Evolutionary conservation across 2,888 invertebrate species (phyloP).

Genomic region (Gisinianus flammeolus): DNA sequence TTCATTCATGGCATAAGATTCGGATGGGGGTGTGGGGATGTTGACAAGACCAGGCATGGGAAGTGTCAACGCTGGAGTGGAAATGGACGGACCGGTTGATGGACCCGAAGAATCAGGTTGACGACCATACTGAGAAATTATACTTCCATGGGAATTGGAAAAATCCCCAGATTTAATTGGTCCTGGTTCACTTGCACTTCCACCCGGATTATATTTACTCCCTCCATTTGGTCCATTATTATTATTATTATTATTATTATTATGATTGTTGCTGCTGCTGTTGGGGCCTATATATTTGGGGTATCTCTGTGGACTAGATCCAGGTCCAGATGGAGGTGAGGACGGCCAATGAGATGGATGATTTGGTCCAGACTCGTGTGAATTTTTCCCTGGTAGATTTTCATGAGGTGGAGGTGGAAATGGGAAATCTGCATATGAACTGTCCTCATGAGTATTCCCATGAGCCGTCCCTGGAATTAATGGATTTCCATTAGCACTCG

Average conservation of each 20-base stretch:
- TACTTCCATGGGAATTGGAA: constrained; percentile 17
- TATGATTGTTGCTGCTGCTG: not conserved
- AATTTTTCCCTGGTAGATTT: no score
- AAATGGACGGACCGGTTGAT: constrained; percentile 12
- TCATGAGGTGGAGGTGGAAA: not conserved
- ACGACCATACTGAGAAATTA: not conserved
- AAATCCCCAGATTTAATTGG: constrained; percentile 33
- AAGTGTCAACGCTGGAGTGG: constrained; percentile 31
- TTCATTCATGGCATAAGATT: constrained; percentile 45
- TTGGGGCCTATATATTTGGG: not conserved
- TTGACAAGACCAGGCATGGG: constrained; percentile 49
- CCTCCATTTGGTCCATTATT: not conserved
- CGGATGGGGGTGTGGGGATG: constrained; percentile 49
- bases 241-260: not conserved
- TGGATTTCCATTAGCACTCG: not conserved
- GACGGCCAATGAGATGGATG: no score
- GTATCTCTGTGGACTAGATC: not conserved
- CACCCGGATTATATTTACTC: not conserved
- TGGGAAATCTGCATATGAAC: not conserved
- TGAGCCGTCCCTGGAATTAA: not conserved
- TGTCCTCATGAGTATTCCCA: not conserved
- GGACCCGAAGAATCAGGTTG: not conserved
- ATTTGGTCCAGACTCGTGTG: no score
- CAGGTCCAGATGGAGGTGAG: not conserved
- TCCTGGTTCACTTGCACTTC: not conserved